Evolutionary conservation across 2,797 vertebrate genomes (phyloP), one percentile per base, ranked within the genome.

Genomic region (Crocidura indochinensis): DNA sequence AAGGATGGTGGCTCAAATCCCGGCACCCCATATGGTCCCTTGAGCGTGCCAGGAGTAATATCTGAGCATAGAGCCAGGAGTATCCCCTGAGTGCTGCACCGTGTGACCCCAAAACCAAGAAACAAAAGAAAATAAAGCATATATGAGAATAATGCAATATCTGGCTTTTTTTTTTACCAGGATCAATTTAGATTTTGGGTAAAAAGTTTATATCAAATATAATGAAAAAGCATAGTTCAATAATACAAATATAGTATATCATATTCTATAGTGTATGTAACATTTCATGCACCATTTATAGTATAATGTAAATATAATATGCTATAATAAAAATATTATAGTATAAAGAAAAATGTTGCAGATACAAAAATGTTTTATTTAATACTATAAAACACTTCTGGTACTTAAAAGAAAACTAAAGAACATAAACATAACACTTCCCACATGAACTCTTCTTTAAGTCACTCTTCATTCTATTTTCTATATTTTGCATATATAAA

Each of bases 351-450:
- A 65, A 65, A 65, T 65, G 27, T 64, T 64, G 24, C 8, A 26
- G 11, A 7, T n/a, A 8, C 27, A 65, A 27, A 27, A 27, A 27
- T 27, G 19, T 80, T 68, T 29, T 77, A 93, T 60, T 77, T 46
- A 81, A 3, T 47, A 20, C 24, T 72, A 24, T 17, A 67, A 53
- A 65, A 67, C 72, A 81, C 77, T 83, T 77, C 14, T 65, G 8
- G 49, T 71, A 68, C 65, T 69, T 87, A 82, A 85, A 84, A 64
- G 15, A 38, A 91, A 84, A 83, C 26, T 72, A 84, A 2, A 60
- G 27, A 79, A 56, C 6, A 17, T 49, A 0, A 27, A 79, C 38
- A 65, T 84, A 19, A 65, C 65, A 6, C 51, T 79, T 8, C 10
- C 38, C 38, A 2, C 38, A 38, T 73, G 19, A 89, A 47, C 2